phyloP scores from a whole-genome alignment of 2,888 invertebrate species.

The Brachypterus glaber region DNA sequence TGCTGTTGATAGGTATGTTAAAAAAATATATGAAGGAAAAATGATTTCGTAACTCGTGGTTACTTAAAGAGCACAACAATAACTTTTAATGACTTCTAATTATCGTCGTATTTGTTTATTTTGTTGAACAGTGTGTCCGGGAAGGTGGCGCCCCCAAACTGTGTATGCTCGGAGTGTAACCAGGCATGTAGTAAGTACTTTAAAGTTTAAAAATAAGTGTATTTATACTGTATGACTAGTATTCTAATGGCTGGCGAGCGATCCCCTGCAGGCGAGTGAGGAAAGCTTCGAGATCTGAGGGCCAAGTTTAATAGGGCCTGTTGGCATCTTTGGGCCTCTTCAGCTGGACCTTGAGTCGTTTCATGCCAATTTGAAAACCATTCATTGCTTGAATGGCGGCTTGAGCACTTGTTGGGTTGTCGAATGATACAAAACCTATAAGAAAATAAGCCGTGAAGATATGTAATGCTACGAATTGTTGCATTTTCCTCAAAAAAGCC shows the following conservation, averaged over 20 bases:
- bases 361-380: conserved; percentile 99
- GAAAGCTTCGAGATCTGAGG: conserved; percentile 22
- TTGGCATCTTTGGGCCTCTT: conserved; percentile 98
- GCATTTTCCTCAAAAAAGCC: no score
- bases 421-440: conserved; percentile 97
- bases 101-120: no score
- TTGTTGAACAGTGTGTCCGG: no score
- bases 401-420: conserved; percentile 96
- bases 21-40: no score
- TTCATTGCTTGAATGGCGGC: conserved; percentile 99
- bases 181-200: conserved; percentile 23
- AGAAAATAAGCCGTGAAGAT: no score
- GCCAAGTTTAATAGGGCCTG: conserved; percentile 89
- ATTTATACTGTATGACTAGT: conserved; percentile 26
- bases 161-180: conserved; percentile 27
- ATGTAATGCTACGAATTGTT: no score
- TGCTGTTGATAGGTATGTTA: no score
- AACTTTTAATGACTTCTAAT: no score
- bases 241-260: conserved; percentile 33
- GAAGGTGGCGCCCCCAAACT: conserved; percentile 27
- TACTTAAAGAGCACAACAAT: no score
- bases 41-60: no score
- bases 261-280: conserved; percentile 15
- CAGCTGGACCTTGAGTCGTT: conserved; percentile 97
- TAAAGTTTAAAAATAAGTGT: conserved; percentile 13